phyloP scores from a whole-genome alignment of 2,113 vertebrate genomes.

The Oryzias melastigma region DNA sequence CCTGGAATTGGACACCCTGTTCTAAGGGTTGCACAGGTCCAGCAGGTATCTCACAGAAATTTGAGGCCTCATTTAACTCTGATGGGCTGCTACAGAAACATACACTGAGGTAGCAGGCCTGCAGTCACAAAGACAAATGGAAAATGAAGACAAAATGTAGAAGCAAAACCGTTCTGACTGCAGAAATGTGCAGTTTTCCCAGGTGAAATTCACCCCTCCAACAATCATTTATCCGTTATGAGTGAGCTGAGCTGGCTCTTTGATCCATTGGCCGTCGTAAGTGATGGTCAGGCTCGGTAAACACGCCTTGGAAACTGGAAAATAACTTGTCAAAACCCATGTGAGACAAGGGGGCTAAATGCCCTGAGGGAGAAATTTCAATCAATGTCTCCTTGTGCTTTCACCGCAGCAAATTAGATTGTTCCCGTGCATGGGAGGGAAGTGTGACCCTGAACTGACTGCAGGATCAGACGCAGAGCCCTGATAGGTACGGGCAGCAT shows the following conservation, averaged over 20 bases:
- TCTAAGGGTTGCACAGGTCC: no score
- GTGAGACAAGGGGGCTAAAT: conserved; percentile 71
- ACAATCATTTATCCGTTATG: no score
- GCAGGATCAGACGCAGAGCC: conserved; percentile 60
- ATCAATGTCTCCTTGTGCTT: conserved; percentile 84
- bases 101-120: no score
- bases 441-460: conserved; percentile 78
- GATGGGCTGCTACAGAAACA: no score
- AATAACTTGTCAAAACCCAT: conserved; percentile 75
- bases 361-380: conserved; percentile 76
- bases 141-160: no score
- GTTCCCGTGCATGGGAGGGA: conserved; percentile 66
- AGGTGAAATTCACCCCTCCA: no score
- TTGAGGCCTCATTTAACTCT: no score
- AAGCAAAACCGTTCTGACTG: no score
- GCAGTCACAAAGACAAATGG: no score
- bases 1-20: no score
- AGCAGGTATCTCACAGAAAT: no score
- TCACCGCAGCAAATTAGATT: conserved; percentile 79
- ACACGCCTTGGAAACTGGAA: conserved; percentile 62
- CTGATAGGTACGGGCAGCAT: conserved; percentile 63
- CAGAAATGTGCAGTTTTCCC: no score
- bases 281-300: conserved; percentile 62
- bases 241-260: conserved; percentile 21
- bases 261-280: conserved; percentile 62